Percentiles rank a stretch among this genome's conserved stretches.
These are phyloP conservation scores for Leptinotarsa juncta DNA, from an alignment of 2,888 invertebrate species.

Conservation along the genomic window DNA sequence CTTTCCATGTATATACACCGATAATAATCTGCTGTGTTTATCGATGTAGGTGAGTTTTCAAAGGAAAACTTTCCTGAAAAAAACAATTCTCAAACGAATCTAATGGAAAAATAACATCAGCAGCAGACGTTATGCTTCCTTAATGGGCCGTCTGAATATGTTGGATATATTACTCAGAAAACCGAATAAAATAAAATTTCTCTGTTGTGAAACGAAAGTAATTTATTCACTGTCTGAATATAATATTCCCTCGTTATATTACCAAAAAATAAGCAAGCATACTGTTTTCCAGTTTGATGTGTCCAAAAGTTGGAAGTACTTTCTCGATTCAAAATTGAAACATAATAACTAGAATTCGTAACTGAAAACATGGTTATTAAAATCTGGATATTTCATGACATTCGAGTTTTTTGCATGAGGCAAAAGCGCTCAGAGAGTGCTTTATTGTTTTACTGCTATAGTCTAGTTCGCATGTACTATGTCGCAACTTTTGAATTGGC, in stretches of 20 bases:
- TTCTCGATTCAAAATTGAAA: slow-evolving; percentile 21
- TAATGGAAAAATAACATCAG: too few relatives aligned
- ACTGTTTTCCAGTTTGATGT: not conserved
- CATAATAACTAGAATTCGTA: slow-evolving; percentile 24
- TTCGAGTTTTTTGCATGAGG: slow-evolving; percentile 8
- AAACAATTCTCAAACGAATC: too few relatives aligned
- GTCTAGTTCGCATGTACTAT: not conserved
- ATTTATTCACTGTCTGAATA: not conserved
- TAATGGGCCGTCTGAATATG: not conserved
- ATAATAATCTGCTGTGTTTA: too few relatives aligned
- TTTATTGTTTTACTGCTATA: slow-evolving; percentile 8
- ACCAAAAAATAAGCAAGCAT: not conserved
- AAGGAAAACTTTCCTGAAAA: too few relatives aligned
- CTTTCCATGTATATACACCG: too few relatives aligned
- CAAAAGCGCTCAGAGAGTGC: not conserved
- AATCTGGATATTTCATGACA: slow-evolving; percentile 11
- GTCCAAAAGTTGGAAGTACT: not conserved
- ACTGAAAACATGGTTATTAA: not conserved
- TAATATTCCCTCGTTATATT: not conserved
- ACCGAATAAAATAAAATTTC: not conserved
- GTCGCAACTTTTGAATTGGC: too few relatives aligned
- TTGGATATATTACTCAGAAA: not conserved
- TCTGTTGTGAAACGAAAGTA: not conserved
- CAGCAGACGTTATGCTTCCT: too few relatives aligned
- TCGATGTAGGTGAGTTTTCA: too few relatives aligned